These are phyloP conservation scores for Geotrypetes seraphini DNA, from an alignment of 2,797 vertebrate species.

Conservation along the genomic window DNA sequence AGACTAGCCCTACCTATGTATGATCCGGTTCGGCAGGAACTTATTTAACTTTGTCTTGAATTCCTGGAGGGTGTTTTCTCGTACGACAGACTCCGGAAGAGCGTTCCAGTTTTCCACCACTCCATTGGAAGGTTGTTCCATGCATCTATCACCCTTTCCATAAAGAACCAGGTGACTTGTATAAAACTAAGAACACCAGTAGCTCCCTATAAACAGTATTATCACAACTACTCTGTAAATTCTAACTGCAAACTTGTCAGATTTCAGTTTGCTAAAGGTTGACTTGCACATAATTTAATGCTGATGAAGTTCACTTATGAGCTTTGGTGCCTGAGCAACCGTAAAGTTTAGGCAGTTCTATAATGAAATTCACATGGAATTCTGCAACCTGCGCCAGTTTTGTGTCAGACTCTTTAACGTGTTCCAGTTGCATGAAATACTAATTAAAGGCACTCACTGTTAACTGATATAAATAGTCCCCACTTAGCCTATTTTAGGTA, in stretches of 20 bases:
- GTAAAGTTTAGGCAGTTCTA: constrained; percentile 37
- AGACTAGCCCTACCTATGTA: too few species aligned
- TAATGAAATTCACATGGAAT: constrained; percentile 72
- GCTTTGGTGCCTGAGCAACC: constrained; percentile 40
- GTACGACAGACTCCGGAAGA: too few species aligned
- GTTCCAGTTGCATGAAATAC: constrained; percentile 56
- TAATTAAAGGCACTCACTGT: constrained; percentile 65
- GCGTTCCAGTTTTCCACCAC: too few species aligned
- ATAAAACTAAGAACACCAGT: too few species aligned
- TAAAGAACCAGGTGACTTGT: too few species aligned
- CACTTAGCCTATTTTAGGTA: constrained; percentile 55
- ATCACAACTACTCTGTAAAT: neutral
- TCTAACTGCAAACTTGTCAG: constrained; percentile 1
- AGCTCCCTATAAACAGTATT: too few species aligned
- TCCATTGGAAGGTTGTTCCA: too few species aligned
- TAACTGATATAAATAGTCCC: constrained; percentile 61
- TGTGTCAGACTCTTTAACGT: constrained; percentile 63
- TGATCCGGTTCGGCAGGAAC: too few species aligned
- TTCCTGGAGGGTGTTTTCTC: too few species aligned
- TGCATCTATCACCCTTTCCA: too few species aligned
- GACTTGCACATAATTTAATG: constrained; percentile 11
- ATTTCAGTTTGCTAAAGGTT: constrained; percentile 1
- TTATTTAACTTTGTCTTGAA: too few species aligned
- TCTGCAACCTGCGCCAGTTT: constrained; percentile 51
- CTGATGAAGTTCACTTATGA: constrained; percentile 26